These are phyloP conservation scores for Neolamprologus hecqui DNA, from an alignment of 2,113 vertebrate species.

Conservation along the genomic window DNA sequence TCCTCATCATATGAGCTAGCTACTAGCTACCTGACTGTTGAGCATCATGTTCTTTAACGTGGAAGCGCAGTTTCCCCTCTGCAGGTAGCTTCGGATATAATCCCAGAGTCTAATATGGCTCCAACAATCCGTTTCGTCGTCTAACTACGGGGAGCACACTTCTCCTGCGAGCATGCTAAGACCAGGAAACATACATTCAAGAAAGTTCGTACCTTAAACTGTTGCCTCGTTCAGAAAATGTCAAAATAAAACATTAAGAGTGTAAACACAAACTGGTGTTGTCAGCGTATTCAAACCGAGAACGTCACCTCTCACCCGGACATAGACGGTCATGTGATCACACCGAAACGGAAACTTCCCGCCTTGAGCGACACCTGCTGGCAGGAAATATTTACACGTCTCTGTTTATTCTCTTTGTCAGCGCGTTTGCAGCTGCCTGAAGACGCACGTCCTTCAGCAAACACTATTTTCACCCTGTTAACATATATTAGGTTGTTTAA, in stretches of 20 bases:
- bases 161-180: neutral
- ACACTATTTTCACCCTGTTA: neutral
- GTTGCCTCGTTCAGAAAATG: neutral
- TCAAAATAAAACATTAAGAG: neutral
- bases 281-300: neutral
- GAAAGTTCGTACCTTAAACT: neutral
- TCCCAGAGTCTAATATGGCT: neutral
- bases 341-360: too few species aligned
- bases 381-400: neutral
- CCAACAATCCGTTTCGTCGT: neutral
- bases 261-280: neutral
- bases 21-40: neutral
- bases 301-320: neutral
- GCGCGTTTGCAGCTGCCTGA: neutral
- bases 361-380: neutral
- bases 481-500: neutral
- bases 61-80: neutral
- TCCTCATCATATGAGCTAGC: neutral
- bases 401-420: neutral
- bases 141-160: neutral
- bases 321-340: neutral
- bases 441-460: rapidly evolving
- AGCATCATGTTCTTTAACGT: neutral
- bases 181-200: neutral
- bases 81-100: neutral